Conservation (phyloP, 2,888 invertebrate genomes). For the Cheilosia urbana region DNA sequence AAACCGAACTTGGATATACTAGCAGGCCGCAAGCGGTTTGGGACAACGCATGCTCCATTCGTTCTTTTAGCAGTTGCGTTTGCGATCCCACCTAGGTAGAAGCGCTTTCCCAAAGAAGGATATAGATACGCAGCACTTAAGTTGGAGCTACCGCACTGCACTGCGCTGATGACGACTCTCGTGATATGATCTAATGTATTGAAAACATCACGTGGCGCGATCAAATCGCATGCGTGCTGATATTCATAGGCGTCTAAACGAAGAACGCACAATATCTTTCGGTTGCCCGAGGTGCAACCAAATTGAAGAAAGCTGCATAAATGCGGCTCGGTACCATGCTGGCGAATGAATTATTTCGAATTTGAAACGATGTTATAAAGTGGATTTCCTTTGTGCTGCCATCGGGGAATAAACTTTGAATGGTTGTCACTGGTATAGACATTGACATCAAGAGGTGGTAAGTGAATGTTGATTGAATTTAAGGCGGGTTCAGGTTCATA, state of each 20-base stretch:
- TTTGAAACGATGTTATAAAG: slow-evolving; percentile 44
- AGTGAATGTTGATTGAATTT: slow-evolving; percentile 55
- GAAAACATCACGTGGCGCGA: slow-evolving; percentile 48
- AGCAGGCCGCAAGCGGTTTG: slow-evolving; percentile 52
- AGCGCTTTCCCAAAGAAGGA: slow-evolving; percentile 6
- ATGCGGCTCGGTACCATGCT: slow-evolving; percentile 6
- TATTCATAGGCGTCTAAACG: slow-evolving; percentile 30
- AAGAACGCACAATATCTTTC: slow-evolving; percentile 41
- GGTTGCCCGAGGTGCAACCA: slow-evolving; percentile 52
- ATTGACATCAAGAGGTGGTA: slow-evolving; percentile 57
- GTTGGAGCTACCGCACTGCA: neutral
- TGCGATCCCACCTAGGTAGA: slow-evolving; percentile 27
- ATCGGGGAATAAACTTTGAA: slow-evolving; percentile 55
- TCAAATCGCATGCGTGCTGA: slow-evolving; percentile 44
- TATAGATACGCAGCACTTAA: slow-evolving; percentile 6
- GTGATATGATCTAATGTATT: slow-evolving; percentile 64
- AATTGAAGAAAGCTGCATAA: slow-evolving; percentile 47
- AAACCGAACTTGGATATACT: slow-evolving; percentile 28
- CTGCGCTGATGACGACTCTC: slow-evolving; percentile 46
- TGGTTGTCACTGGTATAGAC: slow-evolving; percentile 50
- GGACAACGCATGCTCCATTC: slow-evolving; percentile 22
- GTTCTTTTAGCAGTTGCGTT: slow-evolving; percentile 3
- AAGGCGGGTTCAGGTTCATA: slow-evolving; percentile 16
- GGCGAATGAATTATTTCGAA: slow-evolving; percentile 35
- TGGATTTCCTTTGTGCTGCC: slow-evolving; percentile 53